Evolutionary conservation across 2,888 invertebrate species (phyloP), one percentile per base, ranked within the genome.

Genomic region (Tenthredo distinguenda): DNA sequence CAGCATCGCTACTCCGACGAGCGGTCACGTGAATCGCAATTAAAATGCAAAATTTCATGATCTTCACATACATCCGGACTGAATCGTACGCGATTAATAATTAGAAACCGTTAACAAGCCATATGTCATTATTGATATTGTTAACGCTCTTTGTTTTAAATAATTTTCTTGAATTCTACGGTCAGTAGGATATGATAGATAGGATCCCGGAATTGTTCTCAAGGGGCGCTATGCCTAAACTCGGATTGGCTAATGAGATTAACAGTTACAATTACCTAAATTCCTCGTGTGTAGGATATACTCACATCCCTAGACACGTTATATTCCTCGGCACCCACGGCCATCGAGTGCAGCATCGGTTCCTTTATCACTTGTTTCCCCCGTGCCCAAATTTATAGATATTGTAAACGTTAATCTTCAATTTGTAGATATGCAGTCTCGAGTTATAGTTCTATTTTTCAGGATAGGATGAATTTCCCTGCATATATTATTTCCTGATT

Each of bases 31-130:
- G 85, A 85, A 89, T 91, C 88, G 89, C 89, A 90, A 91, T 91
- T 90, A 90, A 91, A 91, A 90, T 90, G 89, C 88, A 89, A 90
- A 91, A 90, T 89, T 90, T 90, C 88, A 89, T 89, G 88, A 90
- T 90, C 88, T 86, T 86, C 84, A 87, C 84, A 86, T 86, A 86
- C 79, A 77, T 85, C 79, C 86, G 76, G 47, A 74, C 21, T n/a
- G 58, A 84, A 85, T 86, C 86, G 86, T 87, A 87, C 86, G 88
- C 85, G 86, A 81, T n/a, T 26, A 43, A 81, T 81, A 58, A 81
- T 62, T 21, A 62, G 21, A 26, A 37, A 62, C 40, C 62, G 37
- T 62, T 26, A 15, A n/a, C 62, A 62, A 18, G 26, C 62, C 62
- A 15, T 50, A 74, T 55, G 18, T 62, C 62, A 62, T 18, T 62